phyloP scores from a whole-genome alignment of 2,797 vertebrate genomes.

The Liasis olivaceus region DNA sequence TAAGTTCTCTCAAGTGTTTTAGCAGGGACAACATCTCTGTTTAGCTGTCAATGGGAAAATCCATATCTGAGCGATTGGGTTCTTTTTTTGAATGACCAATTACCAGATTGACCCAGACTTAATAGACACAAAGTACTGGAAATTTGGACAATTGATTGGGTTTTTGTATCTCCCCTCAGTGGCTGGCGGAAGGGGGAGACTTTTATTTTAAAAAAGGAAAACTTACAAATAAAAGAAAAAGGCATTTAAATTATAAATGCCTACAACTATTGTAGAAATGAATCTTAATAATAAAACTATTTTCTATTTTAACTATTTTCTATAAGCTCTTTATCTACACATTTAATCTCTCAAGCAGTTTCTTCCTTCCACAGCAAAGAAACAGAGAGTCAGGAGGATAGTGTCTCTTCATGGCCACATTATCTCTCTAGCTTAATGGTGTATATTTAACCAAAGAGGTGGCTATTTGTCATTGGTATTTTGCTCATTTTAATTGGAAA shows the following conservation, averaged over 20 bases:
- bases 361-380: not conserved
- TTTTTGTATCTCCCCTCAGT: not conserved
- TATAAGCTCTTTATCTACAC: not conserved
- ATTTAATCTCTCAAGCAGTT: not conserved
- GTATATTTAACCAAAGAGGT: not conserved
- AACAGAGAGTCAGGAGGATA: not conserved
- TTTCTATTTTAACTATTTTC: not conserved
- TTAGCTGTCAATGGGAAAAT: not conserved
- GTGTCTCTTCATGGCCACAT: not conserved
- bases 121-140: not conserved
- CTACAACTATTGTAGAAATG: not conserved
- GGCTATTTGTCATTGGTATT: not conserved
- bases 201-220: not conserved
- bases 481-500: not conserved
- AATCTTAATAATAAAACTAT: not conserved
- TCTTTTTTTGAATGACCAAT: not conserved
- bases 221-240: not conserved
- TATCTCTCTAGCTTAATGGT: not conserved
- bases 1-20: slow-evolving; percentile 62
- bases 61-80: not conserved
- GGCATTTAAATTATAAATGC: not conserved
- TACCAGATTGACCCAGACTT: not conserved
- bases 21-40: not conserved
- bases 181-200: not conserved
- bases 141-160: not conserved